Evolutionary conservation across 2,888 invertebrate species (phyloP), one percentile per base, ranked within the genome.

Genomic region (Agrotis exclamationis): DNA sequence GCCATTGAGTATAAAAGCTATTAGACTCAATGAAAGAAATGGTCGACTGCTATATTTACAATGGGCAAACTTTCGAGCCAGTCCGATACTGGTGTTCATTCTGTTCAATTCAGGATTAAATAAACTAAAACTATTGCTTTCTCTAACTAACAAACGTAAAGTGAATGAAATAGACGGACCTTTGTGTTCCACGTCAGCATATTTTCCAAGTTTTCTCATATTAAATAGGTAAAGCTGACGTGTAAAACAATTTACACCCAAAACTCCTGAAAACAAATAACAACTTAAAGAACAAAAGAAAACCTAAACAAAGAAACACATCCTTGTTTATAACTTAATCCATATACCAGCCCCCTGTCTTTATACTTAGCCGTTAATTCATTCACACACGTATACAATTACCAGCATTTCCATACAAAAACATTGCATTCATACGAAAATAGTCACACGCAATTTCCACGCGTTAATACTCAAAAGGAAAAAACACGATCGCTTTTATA

Each of bases 401-500:
- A 71, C 58, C 65, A 67, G 59, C 64, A 77, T 73, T 75, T 80
- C 57, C 74, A 73, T 74, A 71, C 64, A 63, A 81, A 80, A 74
- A 80, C 67, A 83, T 63, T n/a, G 59, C 66, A 75, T 82, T 65
- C 65, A 58, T 57, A 76, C 67, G 69, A 78, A 82, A 76, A 74
- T 72, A 72, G 78, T 74, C 71, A 60, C 74, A 70, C 67, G 54
- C 70, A 77, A 80, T 85, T 80, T 85, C 63, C 72, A 62, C 58
- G 70, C 75, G 75, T 78, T 82, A 82, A 78, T 79, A 72, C 75
- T 72, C 76, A 78, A 83, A 79, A 77, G 71, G 68, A 80, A 83
- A 85, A 75, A 76, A 79, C 63, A 79, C 60, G 74, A 75, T 74
- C 76, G 67, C 67, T 74, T 81, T 84, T 79, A 85, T 76, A 80